phyloP scores from a whole-genome alignment of 1,140 invertebrate genomes.

The Zaprionus lachaisei region DNA sequence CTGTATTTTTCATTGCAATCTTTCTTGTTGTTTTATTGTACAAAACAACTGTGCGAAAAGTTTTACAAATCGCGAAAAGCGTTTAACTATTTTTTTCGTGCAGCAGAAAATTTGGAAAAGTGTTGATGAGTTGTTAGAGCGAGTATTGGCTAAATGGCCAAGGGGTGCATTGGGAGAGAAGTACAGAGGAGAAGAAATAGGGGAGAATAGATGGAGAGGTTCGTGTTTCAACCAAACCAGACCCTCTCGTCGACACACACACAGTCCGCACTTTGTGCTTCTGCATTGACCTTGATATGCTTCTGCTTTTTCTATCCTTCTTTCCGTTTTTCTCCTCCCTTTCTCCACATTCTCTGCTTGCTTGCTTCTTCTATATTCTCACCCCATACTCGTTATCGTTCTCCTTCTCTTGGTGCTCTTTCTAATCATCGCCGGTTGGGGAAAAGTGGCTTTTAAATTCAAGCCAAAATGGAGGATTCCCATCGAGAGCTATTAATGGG shows the following conservation, averaged over 20 bases:
- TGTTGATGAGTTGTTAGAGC: conserved; percentile 37
- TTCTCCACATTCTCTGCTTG: neutral
- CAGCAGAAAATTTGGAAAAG: conserved; percentile 16
- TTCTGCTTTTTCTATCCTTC: neutral
- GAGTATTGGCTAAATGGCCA: conserved; percentile 2
- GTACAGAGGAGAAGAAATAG: neutral
- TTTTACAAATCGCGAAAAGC: conserved; percentile 37
- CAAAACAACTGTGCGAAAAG: conserved; percentile 40
- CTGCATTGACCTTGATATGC: conserved; percentile 33
- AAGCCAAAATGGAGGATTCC: conserved; percentile 16
- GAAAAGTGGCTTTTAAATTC: conserved; percentile 38
- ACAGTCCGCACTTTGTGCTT: neutral
- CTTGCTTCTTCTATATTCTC: neutral
- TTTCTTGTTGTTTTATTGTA: neutral
- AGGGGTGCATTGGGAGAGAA: neutral
- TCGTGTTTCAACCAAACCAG: neutral
- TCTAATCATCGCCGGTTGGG: neutral
- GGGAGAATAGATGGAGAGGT: neutral
- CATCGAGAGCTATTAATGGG: conserved; percentile 12
- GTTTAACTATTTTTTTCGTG: conserved; percentile 34
- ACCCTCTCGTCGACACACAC: neutral
- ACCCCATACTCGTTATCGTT: neutral
- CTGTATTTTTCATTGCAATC: neutral
- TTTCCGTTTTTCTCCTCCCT: neutral
- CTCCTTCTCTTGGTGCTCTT: neutral